Conservation (phyloP, 2,888 invertebrate species). For the Tachina lurida region DNA sequence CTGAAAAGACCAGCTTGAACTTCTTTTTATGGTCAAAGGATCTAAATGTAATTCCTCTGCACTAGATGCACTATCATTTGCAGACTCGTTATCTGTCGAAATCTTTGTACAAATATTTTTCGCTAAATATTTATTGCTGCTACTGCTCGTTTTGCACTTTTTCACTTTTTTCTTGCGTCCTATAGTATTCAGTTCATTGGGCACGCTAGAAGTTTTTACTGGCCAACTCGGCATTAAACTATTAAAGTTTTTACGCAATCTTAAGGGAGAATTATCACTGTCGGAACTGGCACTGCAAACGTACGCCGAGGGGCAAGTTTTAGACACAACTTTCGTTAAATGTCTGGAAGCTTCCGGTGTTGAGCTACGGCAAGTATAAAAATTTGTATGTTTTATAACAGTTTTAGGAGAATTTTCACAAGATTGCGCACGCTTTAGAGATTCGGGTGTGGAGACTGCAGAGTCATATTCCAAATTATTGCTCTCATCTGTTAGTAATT, state of each 20-base stretch:
- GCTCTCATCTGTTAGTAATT: slow-evolving; percentile 16
- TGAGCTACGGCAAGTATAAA: slow-evolving; percentile 11
- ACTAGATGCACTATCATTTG: slow-evolving; percentile 48
- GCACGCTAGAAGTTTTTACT: slow-evolving; percentile 76
- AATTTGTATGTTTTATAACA: slow-evolving; percentile 11
- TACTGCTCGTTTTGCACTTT: slow-evolving; percentile 29
- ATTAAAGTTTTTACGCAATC: slow-evolving; percentile 36
- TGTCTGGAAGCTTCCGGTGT: slow-evolving; percentile 7
- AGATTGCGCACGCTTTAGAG: slow-evolving; percentile 15
- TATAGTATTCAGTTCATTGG: slow-evolving; percentile 79
- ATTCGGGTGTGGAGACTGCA: slow-evolving; percentile 40
- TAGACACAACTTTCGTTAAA: not conserved
- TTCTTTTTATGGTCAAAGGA: slow-evolving; percentile 75
- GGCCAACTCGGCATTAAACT: slow-evolving; percentile 68
- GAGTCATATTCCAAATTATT: slow-evolving; percentile 26
- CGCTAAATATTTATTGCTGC: slow-evolving; percentile 33
- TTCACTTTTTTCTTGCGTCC: slow-evolving; percentile 73
- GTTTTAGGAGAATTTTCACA: slow-evolving; percentile 20
- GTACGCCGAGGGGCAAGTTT: not conserved
- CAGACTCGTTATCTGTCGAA: slow-evolving; percentile 70
- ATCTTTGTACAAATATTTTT: slow-evolving; percentile 21
- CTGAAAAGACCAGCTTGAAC: slow-evolving; percentile 77
- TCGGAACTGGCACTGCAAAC: slow-evolving; percentile 38
- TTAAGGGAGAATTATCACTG: slow-evolving; percentile 49
- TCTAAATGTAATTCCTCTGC: slow-evolving; percentile 68